A percentile compares a stretch with the other conserved stretches of the same genome.
phyloP scores from a whole-genome alignment of 2,797 vertebrate genomes.

The Phylloscopus collybita region DNA sequence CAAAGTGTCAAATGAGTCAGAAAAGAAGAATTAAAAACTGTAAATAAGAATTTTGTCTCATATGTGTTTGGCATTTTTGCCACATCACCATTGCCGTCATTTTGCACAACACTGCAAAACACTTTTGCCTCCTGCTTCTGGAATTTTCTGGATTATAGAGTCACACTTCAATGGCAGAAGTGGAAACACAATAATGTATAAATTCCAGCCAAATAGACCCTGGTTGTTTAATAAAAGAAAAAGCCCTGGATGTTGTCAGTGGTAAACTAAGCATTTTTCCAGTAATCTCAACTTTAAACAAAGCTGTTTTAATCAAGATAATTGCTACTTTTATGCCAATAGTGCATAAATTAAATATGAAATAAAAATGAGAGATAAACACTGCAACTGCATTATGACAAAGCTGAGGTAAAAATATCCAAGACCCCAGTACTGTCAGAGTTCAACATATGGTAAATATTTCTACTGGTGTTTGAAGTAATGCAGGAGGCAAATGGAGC shows the following conservation, averaged over 20 bases:
- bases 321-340: slow-evolving; percentile 24
- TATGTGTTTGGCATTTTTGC: background rate
- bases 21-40: background rate
- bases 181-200: background rate
- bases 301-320: slow-evolving; percentile 49
- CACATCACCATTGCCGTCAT: background rate
- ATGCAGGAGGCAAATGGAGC: background rate
- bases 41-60: background rate
- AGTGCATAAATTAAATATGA: slow-evolving; percentile 1
- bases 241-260: background rate
- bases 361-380: slow-evolving; percentile 1
- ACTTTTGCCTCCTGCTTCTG: background rate
- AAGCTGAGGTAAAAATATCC: background rate
- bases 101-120: background rate
- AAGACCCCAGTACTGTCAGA: background rate
- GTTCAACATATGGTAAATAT: background rate
- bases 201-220: background rate
- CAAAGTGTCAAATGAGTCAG: background rate
- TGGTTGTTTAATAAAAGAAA: background rate
- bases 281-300: slow-evolving; percentile 41
- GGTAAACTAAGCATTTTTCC: slow-evolving; percentile 20
- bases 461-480: background rate
- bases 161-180: background rate
- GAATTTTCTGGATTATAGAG: background rate
- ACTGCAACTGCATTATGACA: background rate